Base-by-base conservation (phyloP, 2,888 invertebrate species). In the Exephanes ischioxanthus region DNA sequence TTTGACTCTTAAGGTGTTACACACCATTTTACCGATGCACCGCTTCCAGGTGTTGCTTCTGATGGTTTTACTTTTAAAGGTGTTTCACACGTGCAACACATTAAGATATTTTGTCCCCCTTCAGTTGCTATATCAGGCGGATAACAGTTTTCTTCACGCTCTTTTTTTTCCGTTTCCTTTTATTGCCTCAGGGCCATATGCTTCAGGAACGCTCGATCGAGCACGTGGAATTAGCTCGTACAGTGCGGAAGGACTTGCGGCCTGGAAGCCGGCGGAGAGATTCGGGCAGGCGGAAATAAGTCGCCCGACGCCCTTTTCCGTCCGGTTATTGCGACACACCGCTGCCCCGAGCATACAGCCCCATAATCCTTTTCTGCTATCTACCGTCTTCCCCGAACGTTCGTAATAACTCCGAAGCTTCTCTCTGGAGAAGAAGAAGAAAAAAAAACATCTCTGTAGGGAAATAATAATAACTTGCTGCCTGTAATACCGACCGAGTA, bases 271-370 rank as follows among this genome's bases (percentile, higher is more conserved):
- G 61, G 41, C 70, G 37, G 11, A 37, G 63, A 66, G 37, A 63
- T 61, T 78, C 68, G 61, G 51, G 41, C 83, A 58, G 67, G 41
- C 83, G 73, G 72, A 79, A 79, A 73, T 83, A 83, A 79, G 83
- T 63, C 58, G 68, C 51, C 30, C 83, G 67, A 79, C 78, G 83
- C 72, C 78, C 73, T 37, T 61, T 78, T 73, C 78, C 78, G 73
- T 70, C 78, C 78, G 67, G 48, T 83, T 79, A 83, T 83, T 78
- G 78, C 78, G 51, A 73, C 30, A 51, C 61, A 33, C 55, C 33
- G 19, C 72, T 61, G 61, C 51, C 33, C 33, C 71, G 55, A 37
- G 58, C 22, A 48, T 3, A 48, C 66, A 26, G 5, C 26, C 45
- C 22, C 55, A 41, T 78, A 48, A 16, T 71, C 48, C 19, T 53